phyloP scores from a whole-genome alignment of 2,797 vertebrate genomes.

The Tinamus major region DNA sequence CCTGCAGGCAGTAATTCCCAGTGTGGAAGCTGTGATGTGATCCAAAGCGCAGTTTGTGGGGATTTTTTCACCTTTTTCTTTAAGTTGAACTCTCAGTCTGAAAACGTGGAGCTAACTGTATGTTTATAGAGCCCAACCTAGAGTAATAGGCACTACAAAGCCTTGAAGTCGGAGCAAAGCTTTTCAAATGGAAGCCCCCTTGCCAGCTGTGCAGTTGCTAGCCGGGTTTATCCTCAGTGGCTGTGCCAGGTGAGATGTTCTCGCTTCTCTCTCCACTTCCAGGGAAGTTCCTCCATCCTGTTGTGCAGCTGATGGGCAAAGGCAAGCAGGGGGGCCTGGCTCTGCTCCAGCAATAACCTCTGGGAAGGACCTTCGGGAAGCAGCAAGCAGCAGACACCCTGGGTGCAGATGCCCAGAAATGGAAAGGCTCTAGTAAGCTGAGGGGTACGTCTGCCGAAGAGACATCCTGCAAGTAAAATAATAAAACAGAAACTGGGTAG shows the following conservation, averaged over 20 bases:
- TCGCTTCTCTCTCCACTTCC: conserved; percentile 12
- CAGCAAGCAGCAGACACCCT: accelerated
- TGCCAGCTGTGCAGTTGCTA: not conserved
- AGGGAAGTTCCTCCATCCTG: not conserved
- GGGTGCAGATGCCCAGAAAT: not conserved
- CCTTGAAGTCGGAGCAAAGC: not conserved
- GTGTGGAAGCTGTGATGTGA: not conserved
- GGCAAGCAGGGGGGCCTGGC: not conserved
- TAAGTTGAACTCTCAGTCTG: not conserved
- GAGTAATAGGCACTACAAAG: not conserved
- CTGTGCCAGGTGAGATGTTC: conserved; percentile 21
- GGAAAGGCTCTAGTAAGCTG: not conserved
- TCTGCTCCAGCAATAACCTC: not conserved
- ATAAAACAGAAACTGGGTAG: not conserved
- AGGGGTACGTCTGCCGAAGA: not conserved
- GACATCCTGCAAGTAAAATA: not conserved
- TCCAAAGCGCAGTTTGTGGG: not conserved
- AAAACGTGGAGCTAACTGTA: not conserved
- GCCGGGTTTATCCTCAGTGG: not conserved
- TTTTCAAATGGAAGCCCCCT: not conserved
- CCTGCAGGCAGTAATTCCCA: not conserved
- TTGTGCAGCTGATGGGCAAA: not conserved
- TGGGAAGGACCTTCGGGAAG: not conserved
- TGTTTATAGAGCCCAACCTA: not conserved
- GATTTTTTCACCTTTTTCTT: not conserved